These are phyloP conservation scores for Aphyosemion australe DNA, from an alignment of 2,113 vertebrate species.

Conservation along the genomic window DNA sequence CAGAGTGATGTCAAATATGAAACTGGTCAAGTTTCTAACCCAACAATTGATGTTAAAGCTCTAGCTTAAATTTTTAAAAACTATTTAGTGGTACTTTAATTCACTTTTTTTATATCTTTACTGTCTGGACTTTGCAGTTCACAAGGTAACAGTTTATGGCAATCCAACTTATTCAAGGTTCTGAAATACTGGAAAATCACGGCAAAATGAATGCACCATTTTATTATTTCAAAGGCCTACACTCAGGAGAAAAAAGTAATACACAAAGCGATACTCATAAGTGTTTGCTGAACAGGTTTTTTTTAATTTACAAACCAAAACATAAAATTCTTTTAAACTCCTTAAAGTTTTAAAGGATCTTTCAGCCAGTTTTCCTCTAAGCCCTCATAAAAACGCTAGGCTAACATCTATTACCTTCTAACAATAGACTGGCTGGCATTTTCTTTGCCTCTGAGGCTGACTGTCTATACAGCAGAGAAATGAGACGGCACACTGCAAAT, in stretches of 20 bases:
- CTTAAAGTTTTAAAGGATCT: constrained; percentile 29
- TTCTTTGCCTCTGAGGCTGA: constrained; percentile 28
- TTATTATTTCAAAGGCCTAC: no score
- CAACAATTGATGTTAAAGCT: no score
- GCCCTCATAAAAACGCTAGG: neutral
- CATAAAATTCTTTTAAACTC: constrained; percentile 21
- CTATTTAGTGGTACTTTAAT: no score
- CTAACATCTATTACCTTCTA: constrained; percentile 27
- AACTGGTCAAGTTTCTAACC: no score
- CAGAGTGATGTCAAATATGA: no score
- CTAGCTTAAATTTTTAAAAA: no score
- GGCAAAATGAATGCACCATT: no score
- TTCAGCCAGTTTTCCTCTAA: constrained; percentile 8
- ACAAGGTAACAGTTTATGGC: no score
- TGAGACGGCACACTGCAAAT: constrained; percentile 9
- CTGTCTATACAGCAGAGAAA: constrained; percentile 9
- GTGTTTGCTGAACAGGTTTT: neutral
- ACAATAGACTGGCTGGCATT: constrained; percentile 29
- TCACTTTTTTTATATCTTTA: no score
- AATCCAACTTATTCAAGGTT: no score
- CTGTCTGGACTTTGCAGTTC: no score
- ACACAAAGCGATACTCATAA: neutral
- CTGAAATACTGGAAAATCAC: no score
- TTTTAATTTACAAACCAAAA: constrained; percentile 9
- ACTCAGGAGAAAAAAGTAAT: neutral